Conservation (phyloP, 2,888 invertebrate genomes). For the Caenorhabditis wallacei region DNA sequence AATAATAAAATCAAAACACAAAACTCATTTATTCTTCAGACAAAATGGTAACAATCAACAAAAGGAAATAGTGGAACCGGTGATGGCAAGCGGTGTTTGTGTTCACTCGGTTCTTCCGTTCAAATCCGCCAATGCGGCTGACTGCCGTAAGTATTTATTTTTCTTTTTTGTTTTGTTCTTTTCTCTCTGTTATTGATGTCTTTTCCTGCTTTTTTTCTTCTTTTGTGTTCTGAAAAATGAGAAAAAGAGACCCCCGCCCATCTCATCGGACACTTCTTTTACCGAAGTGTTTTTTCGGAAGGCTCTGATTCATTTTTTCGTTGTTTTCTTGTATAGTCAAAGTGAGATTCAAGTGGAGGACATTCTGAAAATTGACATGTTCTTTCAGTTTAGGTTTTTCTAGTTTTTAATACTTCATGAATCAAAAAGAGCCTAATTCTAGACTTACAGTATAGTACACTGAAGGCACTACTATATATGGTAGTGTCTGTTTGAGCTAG, state of each 20-base stretch:
- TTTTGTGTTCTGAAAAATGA: constrained; percentile 55
- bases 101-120: constrained; percentile 80
- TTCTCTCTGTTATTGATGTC: constrained; percentile 15
- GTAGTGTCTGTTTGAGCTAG: no score
- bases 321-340: constrained; percentile 11
- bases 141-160: constrained; percentile 52
- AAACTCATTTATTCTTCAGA: constrained; percentile 14
- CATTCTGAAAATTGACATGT: background rate
- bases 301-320: constrained; percentile 22
- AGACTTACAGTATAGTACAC: no score
- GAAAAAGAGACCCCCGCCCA: constrained; percentile 3
- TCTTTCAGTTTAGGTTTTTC: background rate
- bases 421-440: no score
- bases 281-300: constrained; percentile 23
- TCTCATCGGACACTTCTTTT: background rate
- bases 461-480: no score
- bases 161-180: constrained; percentile 20
- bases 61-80: constrained; percentile 76
- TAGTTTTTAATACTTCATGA: no score
- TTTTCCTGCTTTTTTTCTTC: constrained; percentile 19
- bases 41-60: constrained; percentile 56
- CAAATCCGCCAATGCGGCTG: constrained; percentile 68
- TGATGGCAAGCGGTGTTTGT: constrained; percentile 80
- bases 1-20: no score
- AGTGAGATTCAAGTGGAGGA: constrained; percentile 22